Evolutionary conservation across 1,140 invertebrate species (phyloP), one percentile per base, ranked within the genome.

Genomic region (Drosophila novamexicana): DNA sequence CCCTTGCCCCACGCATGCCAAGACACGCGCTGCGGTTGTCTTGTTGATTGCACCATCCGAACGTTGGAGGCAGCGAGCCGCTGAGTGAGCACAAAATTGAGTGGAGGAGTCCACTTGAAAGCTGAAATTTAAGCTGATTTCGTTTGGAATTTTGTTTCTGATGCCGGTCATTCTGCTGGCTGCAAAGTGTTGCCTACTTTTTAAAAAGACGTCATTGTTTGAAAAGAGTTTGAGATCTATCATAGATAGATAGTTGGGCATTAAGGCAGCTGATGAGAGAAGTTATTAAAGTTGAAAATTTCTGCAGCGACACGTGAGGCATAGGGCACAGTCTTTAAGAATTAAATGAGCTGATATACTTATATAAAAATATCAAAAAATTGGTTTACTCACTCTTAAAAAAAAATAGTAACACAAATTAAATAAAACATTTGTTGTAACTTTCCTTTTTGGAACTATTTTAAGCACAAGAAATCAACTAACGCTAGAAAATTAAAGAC

Each of bases 51-150:
- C 62, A 42, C 49, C 52, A 65, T 32, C 54, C 52, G 32, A 54
- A 53, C 8, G 10, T 9, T n/a, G 4, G 10, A 47, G 39, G 29
- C 63, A 42, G 53, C 57, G 22, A 16, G 32, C 42, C 49, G 29
- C 36, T 47, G 70, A 59, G 36, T 57, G 54, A 65, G 61, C 67
- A 66, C 49, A 57, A 76, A 76, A 58, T 77, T 68, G 50, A 67
- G 57, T 64, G 61, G 39, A 66, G 54, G n/a, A 56, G 66, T 70
- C 34, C 45, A 50, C 77, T 77, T 65, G 59, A 69, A 74, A 59
- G 54, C 54, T 67, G n/a, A 59, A 80, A 80, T 76, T 81, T 68
- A 79, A 76, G 72, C 67, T 64, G 18, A 66, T 72, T 68, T 68
- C 65, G 54, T 36, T 62, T 62, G 44, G 58, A 62, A 62, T 62